Conservation (phyloP, 2,888 invertebrate genomes). For the Prosapia bicincta region DNA sequence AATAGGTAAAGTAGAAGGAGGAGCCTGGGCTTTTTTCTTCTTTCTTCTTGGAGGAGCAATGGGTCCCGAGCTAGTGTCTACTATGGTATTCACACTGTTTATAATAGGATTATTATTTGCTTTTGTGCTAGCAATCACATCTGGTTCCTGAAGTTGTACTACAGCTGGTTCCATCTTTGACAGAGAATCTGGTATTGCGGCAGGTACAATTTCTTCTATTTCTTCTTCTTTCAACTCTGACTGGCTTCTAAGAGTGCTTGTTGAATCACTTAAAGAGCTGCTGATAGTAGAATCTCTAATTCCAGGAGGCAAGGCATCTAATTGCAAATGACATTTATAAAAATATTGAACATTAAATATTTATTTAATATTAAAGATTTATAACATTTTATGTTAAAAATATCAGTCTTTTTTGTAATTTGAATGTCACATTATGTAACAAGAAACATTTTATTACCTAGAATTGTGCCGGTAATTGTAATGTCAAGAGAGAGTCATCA, state of each 20-base stretch:
- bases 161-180: background rate
- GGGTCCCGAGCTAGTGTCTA: conserved; percentile 44
- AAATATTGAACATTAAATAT: no score
- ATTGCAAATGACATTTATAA: no score
- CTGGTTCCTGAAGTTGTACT: conserved; percentile 65
- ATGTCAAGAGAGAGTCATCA: no score
- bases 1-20: conserved; percentile 40
- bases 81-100: conserved; percentile 31
- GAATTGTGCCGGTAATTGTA: no score
- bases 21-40: conserved; percentile 56
- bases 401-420: no score
- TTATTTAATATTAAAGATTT: no score
- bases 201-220: background rate
- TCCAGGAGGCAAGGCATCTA: background rate
- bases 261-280: conserved; percentile 39
- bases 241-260: conserved; percentile 35
- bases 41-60: conserved; percentile 78
- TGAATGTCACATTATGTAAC: no score
- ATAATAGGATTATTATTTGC: conserved; percentile 46
- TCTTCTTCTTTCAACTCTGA: conserved; percentile 27
- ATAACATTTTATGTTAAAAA: no score
- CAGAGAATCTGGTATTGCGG: background rate
- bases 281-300: conserved; percentile 26
- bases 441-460: no score
- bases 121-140: conserved; percentile 91